Evolutionary conservation across 2,888 invertebrate genomes (phyloP), one percentile per base, ranked within the genome.

Genomic region (Drosophila meridionalis): DNA sequence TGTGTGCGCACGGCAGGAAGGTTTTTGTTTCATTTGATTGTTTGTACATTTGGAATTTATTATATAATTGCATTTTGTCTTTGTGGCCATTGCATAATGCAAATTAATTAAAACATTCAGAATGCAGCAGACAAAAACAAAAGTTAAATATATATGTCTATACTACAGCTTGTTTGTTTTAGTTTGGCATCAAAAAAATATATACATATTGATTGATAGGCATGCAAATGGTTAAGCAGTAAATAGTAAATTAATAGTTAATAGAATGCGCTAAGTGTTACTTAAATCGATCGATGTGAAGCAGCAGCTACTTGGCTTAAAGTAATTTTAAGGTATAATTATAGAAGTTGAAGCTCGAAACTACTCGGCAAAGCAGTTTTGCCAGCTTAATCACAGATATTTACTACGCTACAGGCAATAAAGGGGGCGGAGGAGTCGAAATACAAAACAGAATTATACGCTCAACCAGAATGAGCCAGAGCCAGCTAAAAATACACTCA

Each of bases 1-100:
- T 80, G 69, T 88, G 88, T 89, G 88, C 92, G 92, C 89, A 88
- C 92, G 93, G 93, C 93, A 93, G 93, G 93, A 93, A 92, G 93
- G 92, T 89, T 78, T 79, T 78, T 81, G 58, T 74, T 81, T 52
- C 52, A 74, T 76, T 78, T 67, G 52, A 70, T 77, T 60, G 34
- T 68, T 60, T 68, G 32, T 32, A 57, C 50, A 62, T 75, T 47
- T 47, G 58, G 55, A 47, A 45, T 61, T 68, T 38, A 56, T 34
- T 48, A 53, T 61, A 66, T 71, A 55, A 62, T 71, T 69, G 61
- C 52, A 57, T 68, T 65, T 68, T 66, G 64, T 56, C 52, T 56
- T 63, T 62, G 50, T 57, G 64, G 36, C 38, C 8, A 57, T 34
- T 47, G 47, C 32, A 62, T 63, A 71, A 60, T 52, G 42, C 60